Evolutionary conservation across 2,113 vertebrate species (phyloP).

Genomic region (Peucedramus taeniatus): DNA sequence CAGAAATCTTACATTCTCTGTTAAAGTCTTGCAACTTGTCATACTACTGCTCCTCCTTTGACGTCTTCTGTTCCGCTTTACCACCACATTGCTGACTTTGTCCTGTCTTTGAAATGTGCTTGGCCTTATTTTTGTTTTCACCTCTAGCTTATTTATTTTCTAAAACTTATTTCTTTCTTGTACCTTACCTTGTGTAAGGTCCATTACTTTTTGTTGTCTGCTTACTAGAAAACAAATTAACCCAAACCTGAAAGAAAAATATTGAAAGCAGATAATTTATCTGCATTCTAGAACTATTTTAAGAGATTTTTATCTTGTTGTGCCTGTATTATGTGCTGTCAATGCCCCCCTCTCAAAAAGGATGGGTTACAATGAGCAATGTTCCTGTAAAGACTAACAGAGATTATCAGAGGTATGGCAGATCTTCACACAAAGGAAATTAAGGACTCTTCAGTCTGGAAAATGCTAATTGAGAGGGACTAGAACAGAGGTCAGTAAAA

Average conservation of each 20-base stretch:
- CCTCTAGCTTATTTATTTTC: neutral
- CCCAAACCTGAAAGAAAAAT: neutral
- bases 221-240: neutral
- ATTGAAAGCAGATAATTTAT: neutral
- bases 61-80: neutral
- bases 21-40: neutral
- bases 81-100: neutral
- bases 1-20: neutral
- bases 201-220: neutral
- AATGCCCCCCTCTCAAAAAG: neutral
- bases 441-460: neutral
- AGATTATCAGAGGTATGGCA: neutral
- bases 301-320: neutral
- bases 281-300: neutral
- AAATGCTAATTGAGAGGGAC: neutral
- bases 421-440: neutral
- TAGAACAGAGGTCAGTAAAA: neutral
- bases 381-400: neutral
- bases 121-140: neutral
- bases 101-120: neutral
- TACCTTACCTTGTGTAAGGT: neutral
- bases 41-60: neutral
- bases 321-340: neutral
- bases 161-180: neutral
- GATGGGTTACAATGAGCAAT: neutral